Evolutionary conservation across 2,888 invertebrate species (phyloP).

Genomic region (Pseudeuparius sepicola): DNA sequence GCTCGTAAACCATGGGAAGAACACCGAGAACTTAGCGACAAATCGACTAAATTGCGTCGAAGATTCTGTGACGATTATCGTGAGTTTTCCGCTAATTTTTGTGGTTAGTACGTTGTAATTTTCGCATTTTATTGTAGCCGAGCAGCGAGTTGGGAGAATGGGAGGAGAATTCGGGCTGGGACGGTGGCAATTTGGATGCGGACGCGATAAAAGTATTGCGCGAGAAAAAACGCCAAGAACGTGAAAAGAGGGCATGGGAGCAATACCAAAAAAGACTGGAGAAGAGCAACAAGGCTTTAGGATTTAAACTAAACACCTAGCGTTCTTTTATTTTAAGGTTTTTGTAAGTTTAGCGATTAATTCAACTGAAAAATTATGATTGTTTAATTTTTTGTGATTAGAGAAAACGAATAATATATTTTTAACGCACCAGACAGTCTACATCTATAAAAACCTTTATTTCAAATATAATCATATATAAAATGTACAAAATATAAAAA

Average conservation of each 20-base stretch:
- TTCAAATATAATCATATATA: too few species aligned
- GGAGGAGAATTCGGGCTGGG: conserved; percentile 37
- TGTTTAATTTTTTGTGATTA: too few species aligned
- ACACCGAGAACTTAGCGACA: too few species aligned
- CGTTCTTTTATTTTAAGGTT: too few species aligned
- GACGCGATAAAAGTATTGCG: conserved; percentile 33
- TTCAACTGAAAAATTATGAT: too few species aligned
- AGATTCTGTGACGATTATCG: conserved; percentile 23
- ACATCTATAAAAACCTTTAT: too few species aligned
- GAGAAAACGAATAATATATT: too few species aligned
- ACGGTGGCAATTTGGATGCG: conserved; percentile 32
- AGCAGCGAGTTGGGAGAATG: conserved; percentile 35
- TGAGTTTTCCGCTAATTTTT: conserved; percentile 20
- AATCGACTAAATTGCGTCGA: conserved; percentile 29
- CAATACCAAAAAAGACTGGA: conserved; percentile 36
- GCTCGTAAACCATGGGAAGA: conserved; percentile 40
- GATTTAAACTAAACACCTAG: too few species aligned
- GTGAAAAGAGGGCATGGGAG: conserved; percentile 33
- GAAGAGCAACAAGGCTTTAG: too few species aligned
- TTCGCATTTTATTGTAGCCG: conserved; percentile 23
- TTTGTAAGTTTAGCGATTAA: too few species aligned
- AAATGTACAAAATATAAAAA: too few species aligned
- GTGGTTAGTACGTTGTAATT: background rate
- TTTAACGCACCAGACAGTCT: too few species aligned
- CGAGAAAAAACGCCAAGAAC: conserved; percentile 33